Base-by-base conservation (phyloP, 2,113 vertebrate species). In the Eudorcas thomsonii region DNA sequence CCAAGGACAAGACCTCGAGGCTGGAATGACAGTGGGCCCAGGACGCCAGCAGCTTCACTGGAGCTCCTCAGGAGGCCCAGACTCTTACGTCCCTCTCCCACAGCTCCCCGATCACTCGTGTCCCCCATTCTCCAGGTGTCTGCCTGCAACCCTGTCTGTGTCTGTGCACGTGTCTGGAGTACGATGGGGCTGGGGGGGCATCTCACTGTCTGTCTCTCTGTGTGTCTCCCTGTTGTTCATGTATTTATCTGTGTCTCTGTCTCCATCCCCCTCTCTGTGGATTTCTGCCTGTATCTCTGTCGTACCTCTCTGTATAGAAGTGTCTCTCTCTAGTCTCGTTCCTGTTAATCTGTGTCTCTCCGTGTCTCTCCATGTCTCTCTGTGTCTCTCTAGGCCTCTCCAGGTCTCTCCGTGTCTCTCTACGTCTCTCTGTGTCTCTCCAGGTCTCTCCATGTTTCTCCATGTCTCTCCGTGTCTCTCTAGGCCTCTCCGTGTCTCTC, bases 341-440 rank as follows among this genome's bases (percentile, higher is more conserved):
- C 39, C 39, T 39, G 39, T 39, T 39, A 39, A 39, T 62, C 60
- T 0, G 0, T 7, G 30, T 64, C 60, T 62, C 60, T 62, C 28
- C 0, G 0, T 0, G 3, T 62, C 48, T 12, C 48, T 62, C 60
- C 0, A 0, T 0, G 26, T 30, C 26, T 60, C 59, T 62, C 60
- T 0, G 0, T 2, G 26, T 60, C 59, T 60, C 59, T 60, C 59
- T 4, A 48, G 48, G 48, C 7, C 48, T 48, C 48, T 48, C 48
- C 11, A 3, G 0, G 6, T 7, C 60, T 62, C 60, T 33, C 60
- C 0, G 0, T 0, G 23, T 59, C 57, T 59, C 57, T 59, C 57
- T 0, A 0, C 0, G 28, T 16, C 60, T 62, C 60, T 62, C 6
- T 0, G 0, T 3, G 13, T 30, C 28, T 62, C 60, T 62, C 6